Evolutionary conservation across 2,113 vertebrate species (phyloP), one percentile per base, ranked within the genome.

Genomic region (Leptobrachium leishanense): DNA sequence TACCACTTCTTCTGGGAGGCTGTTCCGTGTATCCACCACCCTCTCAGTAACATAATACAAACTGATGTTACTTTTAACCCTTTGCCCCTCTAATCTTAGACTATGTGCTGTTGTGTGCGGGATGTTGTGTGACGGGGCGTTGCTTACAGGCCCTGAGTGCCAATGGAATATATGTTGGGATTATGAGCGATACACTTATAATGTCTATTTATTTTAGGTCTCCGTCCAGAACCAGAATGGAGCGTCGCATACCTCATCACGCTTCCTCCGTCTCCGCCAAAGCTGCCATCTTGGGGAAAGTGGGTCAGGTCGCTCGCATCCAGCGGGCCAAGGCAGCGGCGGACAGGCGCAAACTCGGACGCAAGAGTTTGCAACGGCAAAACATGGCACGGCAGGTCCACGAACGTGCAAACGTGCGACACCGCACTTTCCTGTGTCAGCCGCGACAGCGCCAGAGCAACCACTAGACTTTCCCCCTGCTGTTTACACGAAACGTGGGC

Each of bases 381-480:
- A 98, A 98, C 89, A 95, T 93, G 40, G 90, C 92, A 76, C 90
- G 92, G 62, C 95, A 98, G 88, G 91, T 94, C 87, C 92, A 92
- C 43, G 89, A 91, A 3, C 91, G 91, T 71, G 88, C 90, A 2
- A 72, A 89, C 86, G 92, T 92, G 85, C 88, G 88, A 78, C 88
- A 87, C 41, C 92, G 93, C 84, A 91, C 90, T 91, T 96, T 95
- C 82, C 86, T 98, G 79, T 95, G 98, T 90, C 97, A 99, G 87
- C 97, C 97, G 77, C 92, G 92, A 93, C 96, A 96, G 90, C 97
- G 95, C 84, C 96, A 94, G 90, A 84, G 93, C 92, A 95, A 94
- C 92, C 95, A 98, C 91, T 99, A 91, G 97, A 67, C 82, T 79
- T 46, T 68, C 20, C 3, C 77, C 41, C 2, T 75, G 81, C 68